A percentile compares a stretch with the other conserved stretches of the same genome.
Conservation (phyloP, 2,113 vertebrate genomes). For the Mormoops blainvillei region DNA sequence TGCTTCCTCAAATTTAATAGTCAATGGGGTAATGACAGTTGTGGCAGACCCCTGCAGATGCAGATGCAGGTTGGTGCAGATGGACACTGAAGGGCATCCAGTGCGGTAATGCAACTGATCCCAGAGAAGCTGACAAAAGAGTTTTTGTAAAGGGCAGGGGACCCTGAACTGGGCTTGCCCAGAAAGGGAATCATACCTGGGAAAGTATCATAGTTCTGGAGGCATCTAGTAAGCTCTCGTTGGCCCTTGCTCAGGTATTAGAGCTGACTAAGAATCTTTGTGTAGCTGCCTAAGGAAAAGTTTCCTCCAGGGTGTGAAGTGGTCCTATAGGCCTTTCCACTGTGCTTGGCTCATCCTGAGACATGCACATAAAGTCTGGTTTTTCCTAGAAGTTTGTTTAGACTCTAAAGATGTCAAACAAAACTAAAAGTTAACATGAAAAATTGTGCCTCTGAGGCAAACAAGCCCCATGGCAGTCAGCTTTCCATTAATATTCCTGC, state of each 20-base stretch:
- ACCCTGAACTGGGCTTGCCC: neutral
- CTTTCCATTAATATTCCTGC: neutral
- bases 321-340: neutral
- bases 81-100: neutral
- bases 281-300: neutral
- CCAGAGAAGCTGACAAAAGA: neutral
- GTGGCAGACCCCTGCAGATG: neutral
- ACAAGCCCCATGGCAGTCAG: neutral
- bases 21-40: neutral
- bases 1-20: neutral
- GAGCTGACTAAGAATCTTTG: neutral
- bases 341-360: neutral
- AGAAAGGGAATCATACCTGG: neutral
- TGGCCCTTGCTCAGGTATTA: neutral
- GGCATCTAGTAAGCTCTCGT: neutral
- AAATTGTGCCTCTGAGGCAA: neutral
- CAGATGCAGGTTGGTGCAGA: neutral
- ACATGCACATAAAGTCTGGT: neutral
- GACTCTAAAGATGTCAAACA: neutral
- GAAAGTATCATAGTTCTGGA: neutral
- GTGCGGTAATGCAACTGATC: neutral
- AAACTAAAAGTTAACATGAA: neutral
- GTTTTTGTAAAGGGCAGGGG: neutral
- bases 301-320: neutral
- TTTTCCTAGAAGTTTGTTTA: neutral